Evolutionary conservation across 2,113 vertebrate genomes (phyloP).

Genomic region (Vicugna pacos): DNA sequence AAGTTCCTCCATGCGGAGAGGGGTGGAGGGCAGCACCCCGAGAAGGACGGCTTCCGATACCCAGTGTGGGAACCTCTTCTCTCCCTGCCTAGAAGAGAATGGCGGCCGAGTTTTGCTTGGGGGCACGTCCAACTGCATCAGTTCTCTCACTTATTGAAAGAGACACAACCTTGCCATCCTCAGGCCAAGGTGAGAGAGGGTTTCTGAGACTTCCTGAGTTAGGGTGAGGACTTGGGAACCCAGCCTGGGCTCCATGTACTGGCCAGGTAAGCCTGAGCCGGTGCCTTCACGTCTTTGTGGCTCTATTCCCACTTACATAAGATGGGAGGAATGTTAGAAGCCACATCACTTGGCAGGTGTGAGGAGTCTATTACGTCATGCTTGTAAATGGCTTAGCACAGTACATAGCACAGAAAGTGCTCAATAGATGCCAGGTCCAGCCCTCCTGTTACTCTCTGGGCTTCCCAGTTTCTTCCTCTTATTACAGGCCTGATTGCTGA

Average conservation of each 20-base stretch:
- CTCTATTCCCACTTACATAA: background rate
- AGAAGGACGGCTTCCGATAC: background rate
- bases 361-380: background rate
- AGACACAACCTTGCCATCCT: background rate
- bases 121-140: background rate
- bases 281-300: background rate
- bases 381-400: background rate
- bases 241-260: background rate
- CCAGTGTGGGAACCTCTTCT: background rate
- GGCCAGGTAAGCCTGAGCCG: background rate
- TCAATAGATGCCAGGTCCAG: background rate
- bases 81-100: background rate
- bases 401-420: background rate
- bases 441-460: background rate
- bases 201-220: background rate
- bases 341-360: background rate
- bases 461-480: background rate
- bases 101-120: rapidly evolving
- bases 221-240: background rate
- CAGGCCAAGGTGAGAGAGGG: background rate
- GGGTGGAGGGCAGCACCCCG: rapidly evolving
- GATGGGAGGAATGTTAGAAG: background rate
- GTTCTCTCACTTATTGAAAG: background rate
- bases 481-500: background rate
- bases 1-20: background rate